phyloP scores from a whole-genome alignment of 2,888 invertebrate genomes.

The Drosophila buzzatii region DNA sequence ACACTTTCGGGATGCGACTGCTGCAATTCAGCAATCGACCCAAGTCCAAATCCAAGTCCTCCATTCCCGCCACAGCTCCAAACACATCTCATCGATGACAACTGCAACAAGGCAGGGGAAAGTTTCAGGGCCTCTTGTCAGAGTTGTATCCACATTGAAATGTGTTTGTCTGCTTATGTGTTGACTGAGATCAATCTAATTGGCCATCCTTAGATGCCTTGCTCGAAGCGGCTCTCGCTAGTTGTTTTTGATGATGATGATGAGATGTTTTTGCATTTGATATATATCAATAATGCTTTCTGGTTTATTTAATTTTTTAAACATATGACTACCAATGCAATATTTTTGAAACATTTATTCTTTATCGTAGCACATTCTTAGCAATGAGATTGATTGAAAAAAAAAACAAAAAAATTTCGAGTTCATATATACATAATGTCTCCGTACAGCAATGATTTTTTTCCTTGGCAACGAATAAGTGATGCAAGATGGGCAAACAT shows the following conservation, averaged over 20 bases:
- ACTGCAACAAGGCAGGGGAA: constrained; percentile 34
- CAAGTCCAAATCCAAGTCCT: neutral
- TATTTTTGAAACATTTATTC: no score
- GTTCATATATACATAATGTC: no score
- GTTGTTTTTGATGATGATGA: no score
- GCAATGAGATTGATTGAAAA: no score
- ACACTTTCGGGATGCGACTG: constrained; percentile 83
- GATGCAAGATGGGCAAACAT: no score
- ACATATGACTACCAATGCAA: no score
- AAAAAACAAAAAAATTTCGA: no score
- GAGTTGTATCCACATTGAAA: neutral
- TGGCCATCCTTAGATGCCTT: constrained; percentile 34
- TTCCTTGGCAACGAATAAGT: no score
- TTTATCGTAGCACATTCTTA: no score
- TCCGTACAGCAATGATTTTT: no score
- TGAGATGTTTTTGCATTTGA: no score
- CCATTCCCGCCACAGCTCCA: neutral
- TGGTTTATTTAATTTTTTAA: no score
- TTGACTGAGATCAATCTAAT: constrained; percentile 56
- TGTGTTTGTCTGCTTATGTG: neutral
- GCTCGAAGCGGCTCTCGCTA: neutral
- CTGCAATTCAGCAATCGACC: constrained; percentile 19
- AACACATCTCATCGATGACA: constrained; percentile 53
- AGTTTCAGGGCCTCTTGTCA: neutral
- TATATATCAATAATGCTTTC: neutral